Conservation (phyloP, 2,113 vertebrate species). For the Perca flavescens region DNA sequence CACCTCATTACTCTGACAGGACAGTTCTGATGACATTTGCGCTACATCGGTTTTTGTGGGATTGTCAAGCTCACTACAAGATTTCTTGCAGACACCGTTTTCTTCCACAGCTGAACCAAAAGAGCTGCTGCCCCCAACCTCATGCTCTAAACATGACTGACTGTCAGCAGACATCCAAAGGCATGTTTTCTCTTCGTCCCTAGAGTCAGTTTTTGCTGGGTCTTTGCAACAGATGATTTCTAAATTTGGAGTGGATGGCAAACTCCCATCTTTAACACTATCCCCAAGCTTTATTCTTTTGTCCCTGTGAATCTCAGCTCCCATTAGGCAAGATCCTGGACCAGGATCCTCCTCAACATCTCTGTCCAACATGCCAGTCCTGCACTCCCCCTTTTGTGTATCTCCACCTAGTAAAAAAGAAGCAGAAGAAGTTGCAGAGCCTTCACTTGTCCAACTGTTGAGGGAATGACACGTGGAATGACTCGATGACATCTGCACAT, state of each 20-base stretch:
- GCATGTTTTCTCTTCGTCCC: background rate
- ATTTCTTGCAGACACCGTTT: background rate
- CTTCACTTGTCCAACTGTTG: slow-evolving; percentile 8
- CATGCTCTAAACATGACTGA: background rate
- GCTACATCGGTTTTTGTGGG: background rate
- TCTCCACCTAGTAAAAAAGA: slow-evolving; percentile 23
- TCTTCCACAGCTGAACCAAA: background rate
- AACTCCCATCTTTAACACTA: background rate
- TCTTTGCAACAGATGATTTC: background rate
- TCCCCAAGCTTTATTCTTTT: slow-evolving; percentile 36
- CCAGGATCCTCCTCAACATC: slow-evolving; percentile 1
- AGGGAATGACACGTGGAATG: background rate
- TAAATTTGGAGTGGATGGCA: background rate
- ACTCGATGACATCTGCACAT: background rate
- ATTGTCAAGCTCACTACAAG: background rate
- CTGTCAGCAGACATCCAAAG: background rate
- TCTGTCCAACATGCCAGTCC: slow-evolving; percentile 23
- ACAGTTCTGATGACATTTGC: background rate
- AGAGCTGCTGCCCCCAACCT: background rate
- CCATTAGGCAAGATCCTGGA: background rate
- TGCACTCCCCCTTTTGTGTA: background rate
- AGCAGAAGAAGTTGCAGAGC: slow-evolving; percentile 26
- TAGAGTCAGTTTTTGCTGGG: background rate
- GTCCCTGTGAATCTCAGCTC: background rate
- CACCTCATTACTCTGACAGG: background rate